Percentiles rank a stretch among this genome's conserved stretches.
Conservation (phyloP, 2,113 vertebrate species). For the Tragulus kanchil region DNA sequence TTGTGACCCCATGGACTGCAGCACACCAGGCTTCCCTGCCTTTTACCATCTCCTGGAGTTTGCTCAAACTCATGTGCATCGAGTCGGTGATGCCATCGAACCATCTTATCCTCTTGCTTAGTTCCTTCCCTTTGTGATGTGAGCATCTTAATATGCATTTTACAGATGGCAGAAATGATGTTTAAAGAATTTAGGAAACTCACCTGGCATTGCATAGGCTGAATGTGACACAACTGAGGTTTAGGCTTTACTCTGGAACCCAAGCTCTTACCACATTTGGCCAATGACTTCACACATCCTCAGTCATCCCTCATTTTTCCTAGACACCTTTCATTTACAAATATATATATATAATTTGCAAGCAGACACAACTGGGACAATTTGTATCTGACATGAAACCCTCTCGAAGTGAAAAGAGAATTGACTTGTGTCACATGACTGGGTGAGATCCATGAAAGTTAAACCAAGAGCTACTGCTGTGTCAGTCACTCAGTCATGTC, state of each 20-base stretch:
- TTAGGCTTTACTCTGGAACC: slow-evolving; percentile 21
- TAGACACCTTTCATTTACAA: not conserved
- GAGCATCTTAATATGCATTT: not conserved
- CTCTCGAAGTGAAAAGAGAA: not conserved
- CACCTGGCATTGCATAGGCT: not conserved
- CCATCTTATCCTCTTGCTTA: not conserved
- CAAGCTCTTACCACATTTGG: not conserved
- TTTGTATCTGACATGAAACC: not conserved
- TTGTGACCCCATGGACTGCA: not conserved
- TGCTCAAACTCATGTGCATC: not conserved
- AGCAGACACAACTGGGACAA: not conserved
- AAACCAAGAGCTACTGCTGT: not conserved
- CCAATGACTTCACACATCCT: not conserved
- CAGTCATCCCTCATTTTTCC: not conserved
- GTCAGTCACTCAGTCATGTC: not conserved
- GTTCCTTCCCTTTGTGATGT: not conserved
- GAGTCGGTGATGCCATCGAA: not conserved
- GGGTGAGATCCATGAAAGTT: not conserved
- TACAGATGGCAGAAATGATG: not conserved
- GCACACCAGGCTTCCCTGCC: not conserved
- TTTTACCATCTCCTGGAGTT: not conserved
- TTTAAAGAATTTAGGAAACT: not conserved
- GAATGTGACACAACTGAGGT: not conserved
- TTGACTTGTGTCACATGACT: not conserved
- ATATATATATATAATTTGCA: not conserved